Conservation (phyloP, 2,888 invertebrate species). For the Leptinotarsa tumamoca region DNA sequence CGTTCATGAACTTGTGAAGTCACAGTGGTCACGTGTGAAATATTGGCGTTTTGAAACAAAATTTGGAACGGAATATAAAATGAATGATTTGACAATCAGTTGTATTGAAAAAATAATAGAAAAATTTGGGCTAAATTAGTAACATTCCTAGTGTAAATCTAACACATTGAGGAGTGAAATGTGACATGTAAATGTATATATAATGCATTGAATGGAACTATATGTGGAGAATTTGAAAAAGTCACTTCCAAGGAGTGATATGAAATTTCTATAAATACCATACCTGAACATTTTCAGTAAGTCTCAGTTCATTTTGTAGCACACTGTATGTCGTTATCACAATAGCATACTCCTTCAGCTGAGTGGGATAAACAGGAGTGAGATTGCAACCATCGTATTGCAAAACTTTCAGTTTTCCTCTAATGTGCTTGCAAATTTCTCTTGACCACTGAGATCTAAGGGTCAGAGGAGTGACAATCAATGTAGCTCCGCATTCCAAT, state of each 20-base stretch:
- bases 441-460: constrained; percentile 80
- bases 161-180: too few relatives aligned
- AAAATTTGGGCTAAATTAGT: too few relatives aligned
- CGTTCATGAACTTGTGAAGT: too few relatives aligned
- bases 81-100: too few relatives aligned
- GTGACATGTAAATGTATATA: too few relatives aligned
- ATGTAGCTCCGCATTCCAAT: constrained; percentile 72
- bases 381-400: constrained; percentile 67
- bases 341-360: constrained; percentile 75
- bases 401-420: constrained; percentile 68
- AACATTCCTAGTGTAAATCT: too few relatives aligned
- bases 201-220: too few relatives aligned
- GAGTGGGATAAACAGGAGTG: constrained; percentile 73
- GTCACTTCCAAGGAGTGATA: background rate
- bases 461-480: constrained; percentile 78
- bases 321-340: constrained; percentile 80
- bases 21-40: too few relatives aligned
- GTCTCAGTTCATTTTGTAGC: constrained; percentile 73
- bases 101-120: too few relatives aligned
- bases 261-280: background rate
- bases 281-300: constrained; percentile 68
- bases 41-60: too few relatives aligned
- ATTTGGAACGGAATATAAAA: too few relatives aligned
- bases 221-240: too few relatives aligned
- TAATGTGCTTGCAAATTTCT: constrained; percentile 76